Evolutionary conservation across 2,113 vertebrate genomes (phyloP), one percentile per base, ranked within the genome.

Genomic region (Lanius collurio): DNA sequence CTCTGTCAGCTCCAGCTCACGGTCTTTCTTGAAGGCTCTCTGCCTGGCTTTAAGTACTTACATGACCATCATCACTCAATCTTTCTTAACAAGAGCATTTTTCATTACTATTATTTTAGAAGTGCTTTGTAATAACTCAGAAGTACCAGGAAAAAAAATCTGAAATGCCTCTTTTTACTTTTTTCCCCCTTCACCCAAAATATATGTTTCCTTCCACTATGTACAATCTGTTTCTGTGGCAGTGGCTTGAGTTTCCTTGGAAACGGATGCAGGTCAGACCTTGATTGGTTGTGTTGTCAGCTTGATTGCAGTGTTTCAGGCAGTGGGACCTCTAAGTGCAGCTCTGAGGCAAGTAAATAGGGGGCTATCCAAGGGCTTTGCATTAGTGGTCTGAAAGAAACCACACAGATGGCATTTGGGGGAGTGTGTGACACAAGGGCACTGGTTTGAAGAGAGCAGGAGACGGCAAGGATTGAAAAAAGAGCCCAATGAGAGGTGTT

Each of bases 271-370:
- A 96, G 96, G 95, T 96, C 93, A 96, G 90, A 86, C 95, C 93
- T 96, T 96, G 96, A 97, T 96, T 97, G 96, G 96, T 95, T 97
- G 85, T 96, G 95, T 96, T 96, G 92, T 94, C 94, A 95, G 89
- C 94, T 96, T 97, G 97, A 97, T 97, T 97, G 97, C 96, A 95
- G 97, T 92, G 96, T 96, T 95, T 97, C 96, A 96, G 89, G 79
- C 55, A 5, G 87, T 89, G 93, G 84, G 95, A 95, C 92, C 94
- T 93, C 90, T 94, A 94, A 96, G 95, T 93, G 93, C 90, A 83
- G 83, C 80, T 91, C 89, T 0, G 2, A 94, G 93, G 94, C 95
- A 90, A 96, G 92, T 94, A 95, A 95, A 95, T 68, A 96, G 74
- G 83, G 65, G 90, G 77, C 73, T 92, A 94, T 56, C 89, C 89